Evolutionary conservation across 2,888 invertebrate genomes (phyloP), one percentile per base, ranked within the genome.

Genomic region (Perizoma flavofasciatum): DNA sequence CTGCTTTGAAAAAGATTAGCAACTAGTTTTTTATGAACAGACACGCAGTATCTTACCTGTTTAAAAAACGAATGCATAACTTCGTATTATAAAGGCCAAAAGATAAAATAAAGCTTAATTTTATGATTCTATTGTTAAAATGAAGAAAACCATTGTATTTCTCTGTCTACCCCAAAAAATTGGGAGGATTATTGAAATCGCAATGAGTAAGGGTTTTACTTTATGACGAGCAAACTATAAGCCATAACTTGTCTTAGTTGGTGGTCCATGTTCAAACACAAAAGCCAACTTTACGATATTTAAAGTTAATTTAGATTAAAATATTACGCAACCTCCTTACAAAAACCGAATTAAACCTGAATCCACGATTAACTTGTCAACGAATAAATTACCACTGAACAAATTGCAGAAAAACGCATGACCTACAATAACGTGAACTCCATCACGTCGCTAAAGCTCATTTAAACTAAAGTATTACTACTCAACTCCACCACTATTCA

Each of bases 401-500:
- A 76, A 79, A 78, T 74, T 70, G 71, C 68, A 63, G 73, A 78
- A 75, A 73, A 78, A 71, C 57, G 71, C 69, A 64, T 76, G 75
- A 78, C 77, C 79, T 73, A 79, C 71, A 78, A 77, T 71, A 66
- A 56, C 50, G 34, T 40, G 60, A 65, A 43, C 59, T 48, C 58
- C 9, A 8, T 33, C 40, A 37, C 50, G 58, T 53, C 53, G 52
- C 49, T 56, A 67, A 69, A 72, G 69, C 70, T 76, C 79, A 78
- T 77, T 81, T 79, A 85, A 86, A 83, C 85, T 86, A 84, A 89
- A 88, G 87, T 83, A 89, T 86, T 82, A 82, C 78, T 73, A 78
- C 79, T 81, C 75, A 67, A 73, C 81, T 81, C 83, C 85, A 83
- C 71, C 72, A 83, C 86, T 81, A 88, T 89, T 89, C 86, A 89